Conservation (phyloP, 2,113 vertebrate genomes). For the Nerophis lumbriciformis region DNA sequence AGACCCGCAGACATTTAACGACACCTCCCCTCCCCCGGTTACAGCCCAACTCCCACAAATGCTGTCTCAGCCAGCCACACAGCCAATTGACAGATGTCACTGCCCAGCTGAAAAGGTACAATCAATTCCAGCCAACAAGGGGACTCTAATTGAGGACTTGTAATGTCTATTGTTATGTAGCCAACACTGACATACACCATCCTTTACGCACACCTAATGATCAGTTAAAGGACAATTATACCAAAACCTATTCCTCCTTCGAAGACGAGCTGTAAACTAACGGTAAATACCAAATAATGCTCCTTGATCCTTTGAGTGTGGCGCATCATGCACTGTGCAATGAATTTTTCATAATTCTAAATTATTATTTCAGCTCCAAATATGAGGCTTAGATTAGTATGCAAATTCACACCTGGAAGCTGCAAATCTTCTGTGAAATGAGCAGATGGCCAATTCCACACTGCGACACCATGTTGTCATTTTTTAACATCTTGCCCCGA, state of each 20-base stretch:
- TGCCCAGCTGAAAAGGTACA: constrained; percentile 84
- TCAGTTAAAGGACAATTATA: constrained; percentile 48
- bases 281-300: constrained; percentile 8
- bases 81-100: constrained; percentile 74
- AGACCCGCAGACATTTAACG: constrained; percentile 61
- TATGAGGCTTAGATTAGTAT: constrained; percentile 18
- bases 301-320: neutral
- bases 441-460: constrained; percentile 19
- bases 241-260: constrained; percentile 20
- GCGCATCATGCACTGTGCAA: neutral
- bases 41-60: constrained; percentile 66
- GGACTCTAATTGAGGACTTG: constrained; percentile 41
- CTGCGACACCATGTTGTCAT: neutral
- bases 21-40: constrained; percentile 62
- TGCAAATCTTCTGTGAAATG: neutral
- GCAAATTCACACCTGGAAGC: constrained; percentile 26
- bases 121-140: constrained; percentile 44
- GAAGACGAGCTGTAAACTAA: constrained; percentile 19
- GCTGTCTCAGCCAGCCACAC: constrained; percentile 64
- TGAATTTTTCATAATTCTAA: constrained; percentile 11
- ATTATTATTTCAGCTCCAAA: constrained; percentile 12
- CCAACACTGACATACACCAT: constrained; percentile 30
- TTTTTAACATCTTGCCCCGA: constrained; percentile 6
- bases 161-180: constrained; percentile 39
- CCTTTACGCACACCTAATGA: constrained; percentile 37